Evolutionary conservation across 2,113 vertebrate genomes (phyloP).

Genomic region (Malaclemys terrapin): DNA sequence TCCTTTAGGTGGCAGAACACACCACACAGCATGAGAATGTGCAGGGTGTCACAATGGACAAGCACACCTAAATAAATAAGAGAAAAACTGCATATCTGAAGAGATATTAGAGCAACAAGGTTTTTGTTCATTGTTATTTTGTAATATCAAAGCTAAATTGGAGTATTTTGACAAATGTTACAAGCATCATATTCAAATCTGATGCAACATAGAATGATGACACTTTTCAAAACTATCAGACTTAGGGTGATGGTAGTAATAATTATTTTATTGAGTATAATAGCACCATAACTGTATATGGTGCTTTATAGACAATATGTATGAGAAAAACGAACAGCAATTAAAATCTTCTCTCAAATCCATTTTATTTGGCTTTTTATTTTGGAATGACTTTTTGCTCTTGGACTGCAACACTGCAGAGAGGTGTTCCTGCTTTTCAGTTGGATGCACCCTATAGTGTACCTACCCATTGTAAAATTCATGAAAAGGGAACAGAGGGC

Average conservation of each 20-base stretch:
- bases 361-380: neutral
- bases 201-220: neutral
- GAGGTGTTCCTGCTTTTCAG: accelerated
- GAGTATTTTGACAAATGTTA: neutral
- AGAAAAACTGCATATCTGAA: neutral
- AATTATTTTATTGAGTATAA: neutral
- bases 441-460: neutral
- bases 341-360: neutral
- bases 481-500: neutral
- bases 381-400: neutral
- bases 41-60: accelerated
- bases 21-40: neutral
- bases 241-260: neutral
- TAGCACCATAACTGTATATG: neutral
- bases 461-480: neutral
- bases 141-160: neutral
- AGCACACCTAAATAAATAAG: accelerated
- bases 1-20: slow-evolving; percentile 78
- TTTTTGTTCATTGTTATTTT: neutral
- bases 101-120: neutral
- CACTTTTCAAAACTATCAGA: neutral
- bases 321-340: neutral
- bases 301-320: neutral
- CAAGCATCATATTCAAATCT: neutral
- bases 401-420: neutral